Evolutionary conservation across 2,113 vertebrate genomes (phyloP), one percentile per base, ranked within the genome.

Genomic region (Pipa parva): DNA sequence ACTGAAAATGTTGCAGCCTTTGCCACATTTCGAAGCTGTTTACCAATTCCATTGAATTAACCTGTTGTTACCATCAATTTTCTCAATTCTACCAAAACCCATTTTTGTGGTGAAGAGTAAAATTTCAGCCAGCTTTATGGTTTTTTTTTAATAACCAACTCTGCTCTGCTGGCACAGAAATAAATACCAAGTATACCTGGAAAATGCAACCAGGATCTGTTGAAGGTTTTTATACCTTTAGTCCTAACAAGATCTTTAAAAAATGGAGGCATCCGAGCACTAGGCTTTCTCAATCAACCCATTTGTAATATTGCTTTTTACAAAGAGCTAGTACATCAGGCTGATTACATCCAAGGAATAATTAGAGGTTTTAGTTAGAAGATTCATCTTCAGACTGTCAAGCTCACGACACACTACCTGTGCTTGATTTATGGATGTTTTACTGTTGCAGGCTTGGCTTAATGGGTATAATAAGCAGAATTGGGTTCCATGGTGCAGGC

Each of bases 381-480:
- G 21, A 49, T 49, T 10, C 22, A 49, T 49, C 21, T 24, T 13
- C 22, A 49, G 21, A 49, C 9, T 49, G 21, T 49, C 21, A 49
- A 3, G 8, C 46, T 22, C 18, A 49, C 18, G 12, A 49, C 22
- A 20, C 12, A 24, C 6, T 50, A 50, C 50, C 24, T 39, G 37
- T 18, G 45, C 15, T 36, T 68, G 42, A 59, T 59, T 59, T 68
- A 68, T 68, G 55, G 29, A 24, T 11, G 6, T 8, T 25, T 68
- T 20, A 37, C 11, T 59, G 42, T 28, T 51, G 56, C 65, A 59
- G 56, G 45, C 56, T 59, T 25, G 28, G 54, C 27, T 65, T 56
- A 57, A 57, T 65, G 45, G 56, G 56, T 45, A 50, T 68, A 68
- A 59, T 59, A 46, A 59, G 65, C 42, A 50, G 65, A 59, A 31